Evolutionary conservation across 2,888 invertebrate genomes (phyloP), one percentile per base, ranked within the genome.

Genomic region (Charanyca ferruginea): DNA sequence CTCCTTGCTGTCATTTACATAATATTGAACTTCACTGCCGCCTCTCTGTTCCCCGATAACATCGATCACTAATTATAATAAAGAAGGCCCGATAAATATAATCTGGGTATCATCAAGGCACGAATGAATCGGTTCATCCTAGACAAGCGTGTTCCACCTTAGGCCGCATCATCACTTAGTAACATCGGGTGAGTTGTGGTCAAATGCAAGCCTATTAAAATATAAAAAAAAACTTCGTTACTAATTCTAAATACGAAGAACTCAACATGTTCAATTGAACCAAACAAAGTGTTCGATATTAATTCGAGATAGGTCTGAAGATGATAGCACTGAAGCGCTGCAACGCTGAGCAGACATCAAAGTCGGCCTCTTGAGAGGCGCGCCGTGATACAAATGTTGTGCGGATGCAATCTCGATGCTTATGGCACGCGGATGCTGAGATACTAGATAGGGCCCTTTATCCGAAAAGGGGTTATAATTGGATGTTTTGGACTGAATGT

Each of bases 351-450:
- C 77, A 60, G 77, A 78, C 80, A 79, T 78, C 77, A 78, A 78
- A 78, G 80, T 67, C 80, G 79, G 76, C 64, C 79, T 68, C 79
- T 75, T 61, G 75, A 75, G 79, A 74, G 42, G 53, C 42, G 53
- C 28, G 23, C 68, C 68, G 57, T 57, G 75, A 74, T 78, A 75
- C 75, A 78, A 78, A 75, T 67, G 74, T 61, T 62, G 75, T 73
- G 49, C 79, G 79, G 76, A 79, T 76, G 69, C 79, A 76, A 72
- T 77, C 77, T 65, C 77, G 49, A 55, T 64, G 60, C 58, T 66
- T 62, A 74, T 55, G 42, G 45, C 13, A 11, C 67, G 22, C 48
- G n/a, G 66, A 70, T 60, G 55, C 41, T 22, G 0, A 4, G 9
- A 0, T 7, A 18, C 49, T 79, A 16, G 70, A 77, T 48, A 16